Conservation (phyloP, 2,113 vertebrate species). For the Illadopsis cleaveri region DNA sequence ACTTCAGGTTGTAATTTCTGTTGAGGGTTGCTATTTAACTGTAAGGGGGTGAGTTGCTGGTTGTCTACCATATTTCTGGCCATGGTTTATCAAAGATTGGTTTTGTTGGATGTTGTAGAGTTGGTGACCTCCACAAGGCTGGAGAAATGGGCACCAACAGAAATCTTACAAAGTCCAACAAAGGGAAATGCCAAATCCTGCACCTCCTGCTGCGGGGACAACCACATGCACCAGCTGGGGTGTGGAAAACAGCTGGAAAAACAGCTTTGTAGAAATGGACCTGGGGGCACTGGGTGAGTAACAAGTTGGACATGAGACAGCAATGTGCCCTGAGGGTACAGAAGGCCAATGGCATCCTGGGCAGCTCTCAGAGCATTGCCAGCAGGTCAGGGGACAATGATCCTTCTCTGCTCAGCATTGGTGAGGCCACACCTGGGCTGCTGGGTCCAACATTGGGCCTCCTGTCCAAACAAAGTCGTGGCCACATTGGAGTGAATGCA, state of each 20-base stretch:
- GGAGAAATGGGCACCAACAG: not conserved
- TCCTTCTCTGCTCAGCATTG: not conserved
- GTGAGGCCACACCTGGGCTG: not conserved
- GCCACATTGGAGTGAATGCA: not conserved
- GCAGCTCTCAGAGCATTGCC: not conserved
- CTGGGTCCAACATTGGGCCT: not conserved
- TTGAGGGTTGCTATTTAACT: not conserved
- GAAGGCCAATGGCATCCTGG: not conserved
- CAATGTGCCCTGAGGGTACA: not conserved
- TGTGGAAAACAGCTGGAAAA: not conserved
- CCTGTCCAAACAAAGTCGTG: not conserved
- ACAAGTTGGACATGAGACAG: not conserved
- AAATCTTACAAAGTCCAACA: fast-evolving
- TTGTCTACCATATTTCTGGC: not conserved
- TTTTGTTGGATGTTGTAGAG: not conserved
- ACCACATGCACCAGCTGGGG: not conserved
- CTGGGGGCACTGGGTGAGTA: too few relatives aligned
- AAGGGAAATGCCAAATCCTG: not conserved
- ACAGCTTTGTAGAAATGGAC: not conserved
- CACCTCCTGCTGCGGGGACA: not conserved
- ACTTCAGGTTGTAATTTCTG: not conserved
- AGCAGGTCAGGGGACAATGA: not conserved
- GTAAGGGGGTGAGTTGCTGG: not conserved
- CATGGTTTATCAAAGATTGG: not conserved
- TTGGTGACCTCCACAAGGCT: not conserved